phyloP scores from a whole-genome alignment of 2,888 invertebrate species.

The Gortyna flavago region DNA sequence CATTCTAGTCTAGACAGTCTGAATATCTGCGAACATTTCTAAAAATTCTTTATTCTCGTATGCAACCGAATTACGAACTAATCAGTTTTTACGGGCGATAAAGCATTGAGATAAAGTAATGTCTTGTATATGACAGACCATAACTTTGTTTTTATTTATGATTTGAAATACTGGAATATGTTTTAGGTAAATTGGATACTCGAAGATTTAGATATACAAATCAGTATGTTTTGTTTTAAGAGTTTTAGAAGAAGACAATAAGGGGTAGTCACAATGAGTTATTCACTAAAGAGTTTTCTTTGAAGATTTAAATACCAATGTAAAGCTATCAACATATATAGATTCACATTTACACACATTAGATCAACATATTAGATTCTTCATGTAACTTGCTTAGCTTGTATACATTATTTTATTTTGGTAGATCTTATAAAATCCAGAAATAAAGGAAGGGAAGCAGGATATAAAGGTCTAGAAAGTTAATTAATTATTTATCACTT shows the following conservation, averaged over 20 bases:
- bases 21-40: conserved; percentile 16
- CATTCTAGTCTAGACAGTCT: conserved; percentile 48
- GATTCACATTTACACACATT: no score
- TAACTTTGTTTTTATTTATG: conserved; percentile 39
- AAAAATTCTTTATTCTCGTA: conserved; percentile 24
- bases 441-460: no score
- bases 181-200: conserved; percentile 16
- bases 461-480: no score
- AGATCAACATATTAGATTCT: no score
- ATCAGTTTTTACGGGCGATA: conserved; percentile 48
- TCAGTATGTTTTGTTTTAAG: background rate
- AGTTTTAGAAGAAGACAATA: background rate
- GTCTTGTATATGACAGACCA: conserved; percentile 21
- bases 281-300: background rate
- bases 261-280: background rate
- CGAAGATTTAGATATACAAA: background rate
- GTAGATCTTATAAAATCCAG: background rate
- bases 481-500: no score
- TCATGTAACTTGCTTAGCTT: background rate
- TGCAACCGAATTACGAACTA: conserved; percentile 36
- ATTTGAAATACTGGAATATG: conserved; percentile 23
- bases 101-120: conserved; percentile 41
- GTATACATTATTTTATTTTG: background rate
- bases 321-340: background rate
- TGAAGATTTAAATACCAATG: background rate